A percentile compares a stretch with the other conserved stretches of the same genome.
Conservation (phyloP, 1,140 invertebrate genomes). For the Aphaenogaster floridana region DNA sequence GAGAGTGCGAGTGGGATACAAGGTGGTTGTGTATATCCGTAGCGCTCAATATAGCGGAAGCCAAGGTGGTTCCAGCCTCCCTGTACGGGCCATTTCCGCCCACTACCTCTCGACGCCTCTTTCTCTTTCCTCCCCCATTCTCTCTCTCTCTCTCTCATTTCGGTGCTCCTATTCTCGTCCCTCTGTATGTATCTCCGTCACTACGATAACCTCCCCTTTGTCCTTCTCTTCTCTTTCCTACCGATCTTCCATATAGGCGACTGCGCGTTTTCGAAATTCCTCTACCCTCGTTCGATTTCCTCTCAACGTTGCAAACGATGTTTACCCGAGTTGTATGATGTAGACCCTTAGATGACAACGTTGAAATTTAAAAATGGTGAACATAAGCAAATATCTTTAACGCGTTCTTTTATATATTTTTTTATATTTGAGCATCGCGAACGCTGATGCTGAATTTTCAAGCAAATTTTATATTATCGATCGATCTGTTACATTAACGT, state of each 20-base stretch:
- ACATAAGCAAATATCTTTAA: background rate
- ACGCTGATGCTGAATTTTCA: background rate
- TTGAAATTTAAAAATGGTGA: background rate
- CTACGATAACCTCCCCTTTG: background rate
- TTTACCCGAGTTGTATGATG: background rate
- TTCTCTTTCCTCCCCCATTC: background rate
- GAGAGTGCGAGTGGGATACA: conserved; percentile 71
- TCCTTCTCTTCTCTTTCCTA: background rate
- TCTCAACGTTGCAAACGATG: background rate
- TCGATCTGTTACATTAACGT: background rate
- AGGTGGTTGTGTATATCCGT: conserved; percentile 81
- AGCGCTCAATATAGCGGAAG: conserved; percentile 86
- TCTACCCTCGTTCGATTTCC: conserved; percentile 10
- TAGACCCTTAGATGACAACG: background rate
- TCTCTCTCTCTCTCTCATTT: background rate
- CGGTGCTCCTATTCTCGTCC: background rate
- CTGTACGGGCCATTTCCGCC: conserved; percentile 84
- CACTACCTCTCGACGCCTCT: conserved; percentile 57
- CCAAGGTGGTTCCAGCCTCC: conserved; percentile 87
- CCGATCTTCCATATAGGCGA: background rate
- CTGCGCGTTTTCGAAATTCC: conserved; percentile 24
- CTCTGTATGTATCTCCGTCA: background rate
- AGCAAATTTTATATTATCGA: background rate
- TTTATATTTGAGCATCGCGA: background rate
- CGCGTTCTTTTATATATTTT: background rate